Conservation (phyloP, 2,113 vertebrate species). For the Oenanthe melanoleuca region DNA sequence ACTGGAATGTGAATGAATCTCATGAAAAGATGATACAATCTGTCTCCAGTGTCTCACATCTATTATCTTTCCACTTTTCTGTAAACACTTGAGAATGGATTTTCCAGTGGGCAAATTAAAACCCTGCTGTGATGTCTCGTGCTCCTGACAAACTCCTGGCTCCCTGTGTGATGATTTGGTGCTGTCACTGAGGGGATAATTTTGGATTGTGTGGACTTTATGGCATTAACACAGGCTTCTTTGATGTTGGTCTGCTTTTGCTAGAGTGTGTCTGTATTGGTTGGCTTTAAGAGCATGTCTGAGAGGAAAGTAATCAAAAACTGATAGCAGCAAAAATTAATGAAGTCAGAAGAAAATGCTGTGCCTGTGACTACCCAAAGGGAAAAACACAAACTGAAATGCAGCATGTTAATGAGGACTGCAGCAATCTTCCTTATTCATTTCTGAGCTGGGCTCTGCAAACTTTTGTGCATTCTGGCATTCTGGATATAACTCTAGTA, state of each 20-base stretch:
- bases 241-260: background rate
- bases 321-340: background rate
- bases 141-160: background rate
- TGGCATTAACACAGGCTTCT: background rate
- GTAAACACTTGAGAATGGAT: background rate
- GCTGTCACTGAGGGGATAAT: background rate
- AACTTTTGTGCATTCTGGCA: background rate
- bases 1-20: conserved; percentile 28
- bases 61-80: conserved; percentile 7
- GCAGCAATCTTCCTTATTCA: background rate
- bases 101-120: conserved; percentile 42
- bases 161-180: background rate
- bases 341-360: background rate
- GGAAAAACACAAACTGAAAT: background rate
- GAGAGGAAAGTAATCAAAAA: background rate
- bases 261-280: background rate
- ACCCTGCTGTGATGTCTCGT: background rate
- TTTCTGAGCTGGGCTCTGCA: background rate
- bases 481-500: background rate
- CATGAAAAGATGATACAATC: background rate
- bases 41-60: background rate
- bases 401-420: background rate
- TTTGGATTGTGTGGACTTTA: background rate
- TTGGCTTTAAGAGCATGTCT: background rate
- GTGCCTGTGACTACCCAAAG: background rate